phyloP scores from a whole-genome alignment of 2,888 invertebrate species.

The Brachycybe producta region DNA sequence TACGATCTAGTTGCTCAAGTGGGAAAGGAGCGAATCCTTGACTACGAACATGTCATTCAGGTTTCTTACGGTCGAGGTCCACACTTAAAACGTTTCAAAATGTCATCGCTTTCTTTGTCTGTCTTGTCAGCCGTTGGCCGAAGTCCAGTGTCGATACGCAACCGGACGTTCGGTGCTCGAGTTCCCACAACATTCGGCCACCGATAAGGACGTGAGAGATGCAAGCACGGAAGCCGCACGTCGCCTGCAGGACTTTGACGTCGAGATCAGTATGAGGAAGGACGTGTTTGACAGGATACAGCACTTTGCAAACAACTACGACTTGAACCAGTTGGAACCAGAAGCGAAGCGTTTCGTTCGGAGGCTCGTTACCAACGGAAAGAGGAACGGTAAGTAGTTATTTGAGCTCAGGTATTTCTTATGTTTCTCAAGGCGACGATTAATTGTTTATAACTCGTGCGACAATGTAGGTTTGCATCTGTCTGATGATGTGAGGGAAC shows the following conservation, averaged over 20 bases:
- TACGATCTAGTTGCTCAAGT: no score
- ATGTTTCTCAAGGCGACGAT: background rate
- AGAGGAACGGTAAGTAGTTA: constrained; percentile 33
- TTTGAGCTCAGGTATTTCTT: background rate
- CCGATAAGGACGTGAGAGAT: constrained; percentile 34
- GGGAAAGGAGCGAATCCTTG: no score
- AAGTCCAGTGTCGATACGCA: constrained; percentile 31
- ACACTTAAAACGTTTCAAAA: no score
- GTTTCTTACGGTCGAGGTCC: no score
- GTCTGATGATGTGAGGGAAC: constrained; percentile 31
- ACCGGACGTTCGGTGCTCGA: constrained; percentile 33
- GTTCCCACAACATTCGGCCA: constrained; percentile 35
- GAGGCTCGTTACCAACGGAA: constrained; percentile 34
- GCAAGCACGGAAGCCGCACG: constrained; percentile 37
- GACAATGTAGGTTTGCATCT: constrained; percentile 34
- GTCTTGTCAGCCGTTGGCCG: constrained; percentile 36
- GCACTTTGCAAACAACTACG: constrained; percentile 26
- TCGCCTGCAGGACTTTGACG: constrained; percentile 37
- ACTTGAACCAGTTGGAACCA: constrained; percentile 25
- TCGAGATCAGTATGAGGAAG: constrained; percentile 39
- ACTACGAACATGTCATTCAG: no score
- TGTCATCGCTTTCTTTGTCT: no score
- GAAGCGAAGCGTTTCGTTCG: constrained; percentile 36
- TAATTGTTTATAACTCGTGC: no score
- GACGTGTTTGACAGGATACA: constrained; percentile 38